phyloP scores from a whole-genome alignment of 2,113 vertebrate genomes.

The Brienomyrus brachyistius region DNA sequence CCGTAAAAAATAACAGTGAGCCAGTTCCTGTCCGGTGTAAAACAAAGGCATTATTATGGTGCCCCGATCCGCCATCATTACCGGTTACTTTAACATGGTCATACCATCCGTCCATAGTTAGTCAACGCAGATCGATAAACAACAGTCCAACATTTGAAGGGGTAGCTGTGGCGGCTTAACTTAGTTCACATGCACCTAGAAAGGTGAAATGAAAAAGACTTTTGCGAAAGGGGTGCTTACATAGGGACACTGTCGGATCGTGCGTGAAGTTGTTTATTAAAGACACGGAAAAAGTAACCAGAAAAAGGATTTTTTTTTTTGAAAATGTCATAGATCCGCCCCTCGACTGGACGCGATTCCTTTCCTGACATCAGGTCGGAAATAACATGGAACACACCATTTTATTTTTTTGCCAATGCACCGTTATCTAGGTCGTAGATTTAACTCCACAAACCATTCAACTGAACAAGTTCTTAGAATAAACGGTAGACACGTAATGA shows the following conservation, averaged over 20 bases:
- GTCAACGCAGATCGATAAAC: not conserved
- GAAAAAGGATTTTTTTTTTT: not conserved
- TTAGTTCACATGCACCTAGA: not conserved
- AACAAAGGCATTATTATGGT: not conserved
- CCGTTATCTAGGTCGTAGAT: not conserved
- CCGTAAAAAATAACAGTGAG: not conserved
- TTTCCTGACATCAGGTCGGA: conserved; percentile 7
- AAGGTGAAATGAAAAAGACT: not conserved
- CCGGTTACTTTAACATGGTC: not conserved
- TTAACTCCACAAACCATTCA: not conserved
- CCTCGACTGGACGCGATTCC: not conserved
- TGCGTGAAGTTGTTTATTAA: not conserved
- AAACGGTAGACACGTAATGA: not conserved
- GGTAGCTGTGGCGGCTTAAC: not conserved
- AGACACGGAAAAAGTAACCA: conserved; percentile 4
- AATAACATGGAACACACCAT: not conserved
- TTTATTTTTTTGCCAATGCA: not conserved
- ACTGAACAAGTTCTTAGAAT: not conserved
- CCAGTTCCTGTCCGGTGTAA: not conserved
- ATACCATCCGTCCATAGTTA: not conserved
- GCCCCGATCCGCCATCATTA: not conserved
- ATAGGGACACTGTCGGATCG: not conserved
- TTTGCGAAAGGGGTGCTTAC: not conserved
- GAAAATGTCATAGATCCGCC: conserved; percentile 7
- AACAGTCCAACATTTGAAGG: not conserved